Evolutionary conservation across 2,797 vertebrate species (phyloP), one percentile per base, ranked within the genome.

Genomic region (Brachymystax lenok): DNA sequence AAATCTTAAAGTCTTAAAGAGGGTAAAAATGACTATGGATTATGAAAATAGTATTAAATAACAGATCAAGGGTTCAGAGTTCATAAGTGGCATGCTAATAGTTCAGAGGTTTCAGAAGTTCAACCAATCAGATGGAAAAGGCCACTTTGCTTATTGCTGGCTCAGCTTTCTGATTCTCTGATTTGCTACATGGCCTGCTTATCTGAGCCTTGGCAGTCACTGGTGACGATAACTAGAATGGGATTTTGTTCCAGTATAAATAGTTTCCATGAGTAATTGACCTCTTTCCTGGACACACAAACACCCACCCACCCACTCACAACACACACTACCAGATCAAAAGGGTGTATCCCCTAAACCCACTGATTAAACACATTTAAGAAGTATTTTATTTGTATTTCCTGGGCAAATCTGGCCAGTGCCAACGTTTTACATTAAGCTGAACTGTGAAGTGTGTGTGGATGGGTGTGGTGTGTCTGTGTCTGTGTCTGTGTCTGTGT

Each of bases 311-410:
- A 24, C 84, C 8, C 59, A 21, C 5, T 6, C 54, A n/a, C n/a
- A 46, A n/a, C 54, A 59, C 8, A 12, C 59, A 73, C 81, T 79
- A 77, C 77, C 81, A 93, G 90, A 93, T 96, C 93, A 95, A 95
- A 96, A 87, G 90, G 82, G 75, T 85, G 85, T 88, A 92, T 85
- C 83, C 86, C 86, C 79, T 77, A 78, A 84, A 82, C 86, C 87
- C 81, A 82, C 87, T 86, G 90, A 91, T 89, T 88, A 91, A 89
- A 91, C 87, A 93, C 92, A 93, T 92, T 89, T 91, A 87, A 92
- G 40, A 94, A 80, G 82, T 82, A 90, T 89, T 88, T 91, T 79
- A 83, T 21, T 14, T 4, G 68, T 63, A 71, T 74, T 74, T 54
- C 35, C 61, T 21, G 80, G 68, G 59, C 66, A 83, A 78, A 82